Conservation (phyloP, 1,140 invertebrate species). For the Drosophila arizonae region DNA sequence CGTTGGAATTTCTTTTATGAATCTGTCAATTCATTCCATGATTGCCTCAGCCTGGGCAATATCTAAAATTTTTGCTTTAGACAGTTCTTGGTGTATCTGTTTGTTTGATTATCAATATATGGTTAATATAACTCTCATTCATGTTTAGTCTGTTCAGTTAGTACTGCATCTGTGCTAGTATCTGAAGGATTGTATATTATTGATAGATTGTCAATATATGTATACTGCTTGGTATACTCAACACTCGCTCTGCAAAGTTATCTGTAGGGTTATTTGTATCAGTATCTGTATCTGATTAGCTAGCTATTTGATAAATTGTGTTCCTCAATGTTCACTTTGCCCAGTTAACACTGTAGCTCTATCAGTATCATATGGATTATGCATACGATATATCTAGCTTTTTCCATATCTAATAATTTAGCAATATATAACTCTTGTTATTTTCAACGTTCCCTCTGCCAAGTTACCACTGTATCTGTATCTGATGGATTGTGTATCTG, state of each 20-base stretch:
- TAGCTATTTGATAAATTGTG: no score
- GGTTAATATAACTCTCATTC: neutral
- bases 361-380: constrained; percentile 12
- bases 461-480: neutral
- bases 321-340: no score
- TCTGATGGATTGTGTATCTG: constrained; percentile 3
- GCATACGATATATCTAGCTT: neutral
- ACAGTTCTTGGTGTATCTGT: neutral
- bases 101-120: neutral
- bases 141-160: neutral
- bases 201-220: no score
- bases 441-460: neutral
- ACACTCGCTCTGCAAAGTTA: no score
- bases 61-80: constrained; percentile 1
- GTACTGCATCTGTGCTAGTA: neutral
- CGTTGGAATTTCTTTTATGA: no score
- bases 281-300: neutral
- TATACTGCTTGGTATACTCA: no score
- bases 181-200: neutral
- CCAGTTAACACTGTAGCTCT: neutral
- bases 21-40: no score
- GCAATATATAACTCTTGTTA: no score
- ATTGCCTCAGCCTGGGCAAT: neutral
- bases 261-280: no score
- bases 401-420: neutral